Evolutionary conservation across 2,888 invertebrate genomes (phyloP).

Genomic region (Temnothorax ravouxi): DNA sequence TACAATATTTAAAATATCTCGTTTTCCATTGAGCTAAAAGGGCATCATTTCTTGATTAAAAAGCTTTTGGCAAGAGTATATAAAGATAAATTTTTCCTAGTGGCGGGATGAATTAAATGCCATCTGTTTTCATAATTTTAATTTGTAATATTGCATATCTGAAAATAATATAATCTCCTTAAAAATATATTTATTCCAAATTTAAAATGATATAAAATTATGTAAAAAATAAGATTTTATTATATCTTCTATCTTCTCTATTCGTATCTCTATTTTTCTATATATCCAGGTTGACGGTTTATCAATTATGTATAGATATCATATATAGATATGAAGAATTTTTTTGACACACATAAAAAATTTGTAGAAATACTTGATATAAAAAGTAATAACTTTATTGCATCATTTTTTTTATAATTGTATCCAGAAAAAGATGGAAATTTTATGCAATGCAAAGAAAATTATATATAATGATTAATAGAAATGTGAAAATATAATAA

Average conservation of each 20-base stretch:
- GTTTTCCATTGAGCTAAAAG: not conserved
- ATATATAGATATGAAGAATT: not conserved
- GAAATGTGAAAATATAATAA: not conserved
- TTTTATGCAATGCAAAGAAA: not conserved
- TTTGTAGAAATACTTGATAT: not conserved
- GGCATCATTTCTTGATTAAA: not conserved
- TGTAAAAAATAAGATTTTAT: not conserved
- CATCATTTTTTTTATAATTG: too few relatives aligned
- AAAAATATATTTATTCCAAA: not conserved
- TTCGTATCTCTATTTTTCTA: not conserved
- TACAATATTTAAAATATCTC: not conserved
- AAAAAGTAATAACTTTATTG: too few relatives aligned
- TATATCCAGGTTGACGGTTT: not conserved
- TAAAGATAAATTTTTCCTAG: not conserved
- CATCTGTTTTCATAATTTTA: not conserved
- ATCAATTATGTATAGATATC: not conserved
- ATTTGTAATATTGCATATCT: not conserved
- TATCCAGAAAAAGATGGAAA: too few relatives aligned
- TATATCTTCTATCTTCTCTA: not conserved
- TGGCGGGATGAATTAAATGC: not conserved
- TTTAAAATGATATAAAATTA: not conserved
- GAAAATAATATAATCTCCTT: not conserved
- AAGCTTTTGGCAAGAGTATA: not conserved
- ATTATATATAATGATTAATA: not conserved
- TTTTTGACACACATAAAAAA: not conserved